Evolutionary conservation across 2,888 invertebrate genomes (phyloP).

Genomic region (Chydorus sphaericus): DNA sequence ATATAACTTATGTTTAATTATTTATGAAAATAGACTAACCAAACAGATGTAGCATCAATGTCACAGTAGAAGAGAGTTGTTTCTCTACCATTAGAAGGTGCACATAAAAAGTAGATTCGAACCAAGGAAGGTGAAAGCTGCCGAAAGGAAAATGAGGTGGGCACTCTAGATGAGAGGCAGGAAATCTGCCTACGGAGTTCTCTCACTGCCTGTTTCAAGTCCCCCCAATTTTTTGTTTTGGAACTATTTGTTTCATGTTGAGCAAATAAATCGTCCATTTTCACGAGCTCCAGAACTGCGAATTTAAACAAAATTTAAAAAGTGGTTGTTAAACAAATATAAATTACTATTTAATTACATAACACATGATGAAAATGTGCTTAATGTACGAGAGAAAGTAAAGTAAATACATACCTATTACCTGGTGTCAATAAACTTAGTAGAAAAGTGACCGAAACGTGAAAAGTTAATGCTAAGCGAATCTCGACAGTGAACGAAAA

Average conservation of each 20-base stretch:
- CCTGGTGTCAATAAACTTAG: no score
- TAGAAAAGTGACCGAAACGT: no score
- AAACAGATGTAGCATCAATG: conserved; percentile 43
- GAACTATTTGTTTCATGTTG: neutral
- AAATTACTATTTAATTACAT: no score
- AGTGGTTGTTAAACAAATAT: no score
- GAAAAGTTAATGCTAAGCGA: no score
- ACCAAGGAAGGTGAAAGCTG: conserved; percentile 57
- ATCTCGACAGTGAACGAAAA: no score
- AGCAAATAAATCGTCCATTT: no score
- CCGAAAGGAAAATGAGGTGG: conserved; percentile 65
- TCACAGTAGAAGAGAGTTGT: conserved; percentile 76
- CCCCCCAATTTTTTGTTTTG: conserved; percentile 45
- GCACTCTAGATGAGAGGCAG: conserved; percentile 60
- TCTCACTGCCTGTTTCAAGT: conserved; percentile 61
- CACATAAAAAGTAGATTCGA: conserved; percentile 77
- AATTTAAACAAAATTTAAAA: no score
- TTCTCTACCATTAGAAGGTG: conserved; percentile 76
- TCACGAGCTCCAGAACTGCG: no score
- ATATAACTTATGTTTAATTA: neutral
- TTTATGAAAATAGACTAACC: conserved; percentile 28
- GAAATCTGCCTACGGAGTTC: conserved; percentile 64
- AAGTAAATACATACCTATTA: no score
- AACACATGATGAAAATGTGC: no score
- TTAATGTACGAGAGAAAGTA: no score